Conservation (phyloP, 2,797 vertebrate species). For the Protosalanx chinensis region DNA sequence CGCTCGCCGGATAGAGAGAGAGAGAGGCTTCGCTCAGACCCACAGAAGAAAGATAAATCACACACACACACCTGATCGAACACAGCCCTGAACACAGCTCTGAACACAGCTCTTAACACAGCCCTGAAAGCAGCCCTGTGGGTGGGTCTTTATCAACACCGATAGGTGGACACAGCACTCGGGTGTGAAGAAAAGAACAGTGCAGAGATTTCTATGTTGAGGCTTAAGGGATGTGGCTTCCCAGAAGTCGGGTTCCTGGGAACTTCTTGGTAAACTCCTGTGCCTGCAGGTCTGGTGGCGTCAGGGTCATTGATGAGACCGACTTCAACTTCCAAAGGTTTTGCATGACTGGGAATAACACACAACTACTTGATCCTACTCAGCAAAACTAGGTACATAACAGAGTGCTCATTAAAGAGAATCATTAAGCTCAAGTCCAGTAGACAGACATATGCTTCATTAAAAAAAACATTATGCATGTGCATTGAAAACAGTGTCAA, state of each 20-base stretch:
- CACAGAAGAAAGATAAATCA: not conserved
- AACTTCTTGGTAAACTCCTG: not conserved
- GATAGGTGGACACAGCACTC: too few species aligned
- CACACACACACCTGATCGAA: not conserved
- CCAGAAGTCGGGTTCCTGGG: not conserved
- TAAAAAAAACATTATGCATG: not conserved
- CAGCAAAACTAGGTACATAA: not conserved
- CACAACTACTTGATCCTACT: not conserved
- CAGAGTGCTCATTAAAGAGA: not conserved
- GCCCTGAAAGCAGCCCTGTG: too few species aligned
- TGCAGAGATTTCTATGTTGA: too few species aligned
- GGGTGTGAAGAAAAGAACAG: too few species aligned
- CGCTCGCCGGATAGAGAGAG: not conserved
- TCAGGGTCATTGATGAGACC: not conserved
- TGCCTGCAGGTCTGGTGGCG: not conserved
- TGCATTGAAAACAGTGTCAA: too few species aligned
- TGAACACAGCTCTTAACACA: too few species aligned
- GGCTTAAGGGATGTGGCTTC: not conserved
- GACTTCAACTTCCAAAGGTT: not conserved
- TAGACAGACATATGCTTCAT: not conserved
- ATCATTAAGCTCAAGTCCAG: not conserved
- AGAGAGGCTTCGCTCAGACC: not conserved
- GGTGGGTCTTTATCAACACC: too few species aligned
- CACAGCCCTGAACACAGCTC: too few species aligned
- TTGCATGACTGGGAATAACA: not conserved